Evolutionary conservation across 92 coral and sea anemone species (phyloP), one percentile per base, ranked within the genome.

Genomic region (Blastomussa wellsi): DNA sequence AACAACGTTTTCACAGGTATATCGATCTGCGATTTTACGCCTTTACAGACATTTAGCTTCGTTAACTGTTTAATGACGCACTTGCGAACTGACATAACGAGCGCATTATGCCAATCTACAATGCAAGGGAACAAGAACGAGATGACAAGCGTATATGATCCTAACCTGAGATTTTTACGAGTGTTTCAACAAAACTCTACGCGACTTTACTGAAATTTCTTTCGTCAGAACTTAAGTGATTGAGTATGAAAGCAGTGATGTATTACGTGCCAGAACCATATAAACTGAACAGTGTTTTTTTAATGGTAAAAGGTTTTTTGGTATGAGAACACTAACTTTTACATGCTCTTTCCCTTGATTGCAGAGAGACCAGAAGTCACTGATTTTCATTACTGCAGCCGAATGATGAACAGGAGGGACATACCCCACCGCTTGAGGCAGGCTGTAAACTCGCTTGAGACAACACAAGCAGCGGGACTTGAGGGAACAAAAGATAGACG

Each of bases 381-480:
- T 90, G 28, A 92, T 86, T 42, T 88, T 82, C 37, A 82, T 89
- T 24, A 94, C 26, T 8, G 84, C 83, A 36, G 93, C 98, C 8
- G 91, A 81, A 33, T 92, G 98, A 76, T 94, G 95, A 41, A 94
- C 95, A 1, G 98, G 92, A 44, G 95, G 93, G 77, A 94, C 86
- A 66, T 86, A 81, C 3, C 74, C 48, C 52, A 80, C 88, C 20
- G 82, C 92, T 28, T 83, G 57, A 0, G 88, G 69, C 52, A 83
- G 44, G 28, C 79, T 60, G 85, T 88, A 94, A 22, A 94, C 86
- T 24, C 88, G 70, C 68, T 74, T 78, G 13, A 94, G 89, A 78
- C 98, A 90, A 44, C 87, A 62, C 64, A 94, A 74, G 78, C 72
- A 90, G 29, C 84, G 89, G 64, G 48, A 66, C 90, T 86, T 67